Percentiles rank a stretch among this genome's conserved stretches.
Conservation (phyloP, 2,797 vertebrate species). For the Rhabdomys pumilio region DNA sequence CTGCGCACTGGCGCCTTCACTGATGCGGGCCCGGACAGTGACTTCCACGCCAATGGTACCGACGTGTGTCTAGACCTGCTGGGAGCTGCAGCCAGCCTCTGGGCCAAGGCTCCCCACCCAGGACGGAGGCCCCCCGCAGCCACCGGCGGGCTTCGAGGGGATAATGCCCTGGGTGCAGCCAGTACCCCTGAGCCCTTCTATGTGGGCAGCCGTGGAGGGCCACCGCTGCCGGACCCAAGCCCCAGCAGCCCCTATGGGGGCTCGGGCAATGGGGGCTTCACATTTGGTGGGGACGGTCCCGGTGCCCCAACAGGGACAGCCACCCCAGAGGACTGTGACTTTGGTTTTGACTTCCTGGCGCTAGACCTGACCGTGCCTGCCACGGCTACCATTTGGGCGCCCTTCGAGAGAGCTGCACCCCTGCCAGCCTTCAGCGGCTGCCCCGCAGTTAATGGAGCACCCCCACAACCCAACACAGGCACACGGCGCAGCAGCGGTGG, state of each 20-base stretch:
- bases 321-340: conserved; percentile 92
- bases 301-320: conserved; percentile 81
- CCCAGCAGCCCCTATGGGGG: conserved; percentile 94
- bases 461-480: conserved; percentile 69
- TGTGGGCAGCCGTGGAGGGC: conserved; percentile 85
- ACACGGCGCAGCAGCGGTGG: conserved; percentile 92
- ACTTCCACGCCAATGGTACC: conserved; percentile 98
- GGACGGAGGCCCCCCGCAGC: conserved; percentile 81
- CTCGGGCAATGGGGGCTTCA: conserved; percentile 88
- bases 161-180: conserved; percentile 89
- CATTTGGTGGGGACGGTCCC: conserved; percentile 90
- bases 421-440: conserved; percentile 90
- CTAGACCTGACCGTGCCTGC: conserved; percentile 89
- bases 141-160: conserved; percentile 84
- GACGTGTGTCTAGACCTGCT: conserved; percentile 97
- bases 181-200: conserved; percentile 90
- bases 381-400: conserved; percentile 95
- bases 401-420: conserved; percentile 90
- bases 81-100: conserved; percentile 89
- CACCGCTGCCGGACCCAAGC: conserved; percentile 89
- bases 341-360: conserved; percentile 95
- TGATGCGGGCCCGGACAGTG: conserved; percentile 95
- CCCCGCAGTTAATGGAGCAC: conserved; percentile 84
- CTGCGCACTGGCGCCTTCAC: conserved; percentile 96
- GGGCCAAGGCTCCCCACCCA: conserved; percentile 93